A percentile compares a stretch with the other conserved stretches of the same genome.
Conservation (phyloP, 2,113 vertebrate species). For the Athene noctua region DNA sequence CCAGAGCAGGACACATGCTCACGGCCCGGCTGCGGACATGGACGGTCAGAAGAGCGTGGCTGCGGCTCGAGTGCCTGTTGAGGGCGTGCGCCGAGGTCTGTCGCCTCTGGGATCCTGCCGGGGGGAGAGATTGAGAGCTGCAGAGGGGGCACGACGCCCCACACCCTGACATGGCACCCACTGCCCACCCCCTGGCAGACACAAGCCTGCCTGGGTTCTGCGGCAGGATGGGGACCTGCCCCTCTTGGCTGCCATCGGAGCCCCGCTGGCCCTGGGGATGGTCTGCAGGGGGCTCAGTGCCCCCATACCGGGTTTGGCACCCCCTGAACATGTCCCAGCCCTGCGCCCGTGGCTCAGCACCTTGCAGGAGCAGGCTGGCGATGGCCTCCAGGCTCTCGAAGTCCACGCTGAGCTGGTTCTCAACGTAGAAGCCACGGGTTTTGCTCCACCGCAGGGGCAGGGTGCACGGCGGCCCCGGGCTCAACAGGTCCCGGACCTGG, state of each 20-base stretch:
- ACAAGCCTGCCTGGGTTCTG: not conserved
- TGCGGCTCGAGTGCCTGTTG: slow-evolving; percentile 79
- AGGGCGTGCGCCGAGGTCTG: slow-evolving; percentile 69
- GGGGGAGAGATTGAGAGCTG: not conserved
- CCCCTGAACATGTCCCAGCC: not conserved
- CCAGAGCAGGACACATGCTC: not conserved
- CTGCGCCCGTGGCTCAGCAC: not conserved
- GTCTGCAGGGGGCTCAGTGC: accelerated
- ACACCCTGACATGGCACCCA: not conserved
- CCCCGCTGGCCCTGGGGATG: accelerated
- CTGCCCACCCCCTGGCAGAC: not conserved
- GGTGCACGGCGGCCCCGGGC: not conserved
- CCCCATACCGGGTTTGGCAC: accelerated
- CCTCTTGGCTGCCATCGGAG: not conserved
- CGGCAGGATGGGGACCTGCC: not conserved
- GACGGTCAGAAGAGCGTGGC: slow-evolving; percentile 76
- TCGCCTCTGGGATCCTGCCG: slow-evolving; percentile 69
- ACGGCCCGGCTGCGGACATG: slow-evolving; percentile 54
- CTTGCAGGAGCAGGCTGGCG: slow-evolving; percentile 70
- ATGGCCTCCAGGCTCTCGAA: slow-evolving; percentile 67
- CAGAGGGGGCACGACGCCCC: accelerated
- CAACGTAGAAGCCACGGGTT: slow-evolving; percentile 73
- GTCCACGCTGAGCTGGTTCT: slow-evolving; percentile 69
- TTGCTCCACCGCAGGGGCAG: slow-evolving; percentile 77
- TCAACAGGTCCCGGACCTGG: slow-evolving; percentile 76